Evolutionary conservation across 2,888 invertebrate genomes (phyloP).

Genomic region (Dicyrtoma fusca): DNA sequence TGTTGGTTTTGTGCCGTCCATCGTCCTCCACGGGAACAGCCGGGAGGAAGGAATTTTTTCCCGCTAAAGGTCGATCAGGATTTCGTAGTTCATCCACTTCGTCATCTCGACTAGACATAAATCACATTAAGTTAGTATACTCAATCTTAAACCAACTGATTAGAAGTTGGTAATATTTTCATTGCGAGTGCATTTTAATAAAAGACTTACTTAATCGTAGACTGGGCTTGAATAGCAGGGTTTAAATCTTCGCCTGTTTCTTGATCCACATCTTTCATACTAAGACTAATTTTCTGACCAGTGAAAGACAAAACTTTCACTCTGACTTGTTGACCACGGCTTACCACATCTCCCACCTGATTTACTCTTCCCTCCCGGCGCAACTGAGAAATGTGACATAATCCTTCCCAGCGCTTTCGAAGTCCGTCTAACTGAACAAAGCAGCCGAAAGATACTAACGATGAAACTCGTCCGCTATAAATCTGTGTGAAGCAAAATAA

Average conservation of each 20-base stretch:
- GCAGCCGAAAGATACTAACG: constrained; percentile 96
- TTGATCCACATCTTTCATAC: constrained; percentile 98
- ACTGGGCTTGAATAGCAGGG: constrained; percentile 64
- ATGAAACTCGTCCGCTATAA: constrained; percentile 90
- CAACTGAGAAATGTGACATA: constrained; percentile 95
- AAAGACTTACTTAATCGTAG: constrained; percentile 12
- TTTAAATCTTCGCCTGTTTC: constrained; percentile 91
- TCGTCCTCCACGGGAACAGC: constrained; percentile 76
- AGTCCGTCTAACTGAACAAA: constrained; percentile 95
- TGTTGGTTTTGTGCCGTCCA: constrained; percentile 77
- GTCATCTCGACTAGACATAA: constrained; percentile 35
- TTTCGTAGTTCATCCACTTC: constrained; percentile 65
- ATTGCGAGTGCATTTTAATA: not conserved
- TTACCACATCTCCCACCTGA: constrained; percentile 91
- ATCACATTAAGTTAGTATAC: not conserved
- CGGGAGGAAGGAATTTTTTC: constrained; percentile 60
- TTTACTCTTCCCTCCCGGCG: constrained; percentile 91
- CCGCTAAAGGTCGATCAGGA: constrained; percentile 80
- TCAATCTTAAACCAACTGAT: not conserved
- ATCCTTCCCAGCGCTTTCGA: constrained; percentile 86
- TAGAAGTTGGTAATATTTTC: constrained; percentile 1
- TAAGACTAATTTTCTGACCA: constrained; percentile 93
- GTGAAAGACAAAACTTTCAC: constrained; percentile 87
- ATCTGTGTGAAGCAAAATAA: no score
- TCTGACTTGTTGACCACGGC: constrained; percentile 84